A percentile compares a stretch with the other conserved stretches of the same genome.
Evolutionary conservation across 2,113 vertebrate species (phyloP).

Genomic region (Albula goreensis): DNA sequence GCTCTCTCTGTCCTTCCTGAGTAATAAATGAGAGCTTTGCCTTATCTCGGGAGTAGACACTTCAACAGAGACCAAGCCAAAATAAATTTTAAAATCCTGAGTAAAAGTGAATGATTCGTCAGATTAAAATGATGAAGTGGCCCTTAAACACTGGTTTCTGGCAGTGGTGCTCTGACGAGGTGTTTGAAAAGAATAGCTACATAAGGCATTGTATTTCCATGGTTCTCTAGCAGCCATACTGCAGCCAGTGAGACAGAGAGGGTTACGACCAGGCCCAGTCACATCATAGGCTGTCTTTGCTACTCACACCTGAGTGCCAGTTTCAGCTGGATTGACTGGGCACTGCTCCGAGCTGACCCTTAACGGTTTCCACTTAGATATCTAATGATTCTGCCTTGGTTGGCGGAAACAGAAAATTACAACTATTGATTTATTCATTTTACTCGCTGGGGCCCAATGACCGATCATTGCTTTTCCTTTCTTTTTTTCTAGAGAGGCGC

Average conservation of each 20-base stretch:
- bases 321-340: background rate
- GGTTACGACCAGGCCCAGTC: background rate
- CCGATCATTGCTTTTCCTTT: background rate
- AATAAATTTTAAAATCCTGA: background rate
- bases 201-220: background rate
- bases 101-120: background rate
- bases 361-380: slow-evolving; percentile 4
- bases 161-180: background rate
- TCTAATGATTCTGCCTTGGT: background rate
- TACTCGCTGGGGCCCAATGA: background rate
- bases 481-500: background rate
- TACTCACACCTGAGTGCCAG: background rate
- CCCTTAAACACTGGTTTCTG: background rate
- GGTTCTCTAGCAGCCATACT: background rate
- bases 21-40: background rate
- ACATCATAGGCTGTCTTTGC: background rate
- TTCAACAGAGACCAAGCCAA: background rate
- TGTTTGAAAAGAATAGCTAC: background rate
- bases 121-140: slow-evolving; percentile 1
- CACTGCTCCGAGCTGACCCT: background rate
- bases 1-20: background rate
- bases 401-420: slow-evolving; percentile 1
- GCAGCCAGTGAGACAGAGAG: background rate
- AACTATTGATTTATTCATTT: background rate
- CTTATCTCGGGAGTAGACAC: background rate